Evolutionary conservation across 2,888 invertebrate genomes (phyloP).

Genomic region (Nipponacmea schrenckii): DNA sequence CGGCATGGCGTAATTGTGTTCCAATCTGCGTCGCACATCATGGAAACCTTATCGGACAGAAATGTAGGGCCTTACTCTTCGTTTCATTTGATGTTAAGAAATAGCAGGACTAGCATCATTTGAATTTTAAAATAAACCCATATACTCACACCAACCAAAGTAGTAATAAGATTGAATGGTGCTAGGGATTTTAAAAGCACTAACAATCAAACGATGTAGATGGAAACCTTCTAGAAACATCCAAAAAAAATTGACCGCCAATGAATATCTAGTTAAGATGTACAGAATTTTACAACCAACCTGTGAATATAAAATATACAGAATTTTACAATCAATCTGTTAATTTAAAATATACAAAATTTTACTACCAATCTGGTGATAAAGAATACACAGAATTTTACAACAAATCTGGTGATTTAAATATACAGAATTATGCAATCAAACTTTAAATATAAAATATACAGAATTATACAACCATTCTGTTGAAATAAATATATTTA

Average conservation of each 20-base stretch:
- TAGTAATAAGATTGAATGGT: constrained; percentile 51
- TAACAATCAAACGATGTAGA: constrained; percentile 61
- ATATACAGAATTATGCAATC: constrained; percentile 12
- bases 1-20: too few relatives aligned
- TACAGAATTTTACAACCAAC: constrained; percentile 56
- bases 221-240: constrained; percentile 66
- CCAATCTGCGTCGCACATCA: too few relatives aligned
- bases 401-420: constrained; percentile 39
- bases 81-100: too few relatives aligned
- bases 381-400: constrained; percentile 8
- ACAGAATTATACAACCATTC: constrained; percentile 27
- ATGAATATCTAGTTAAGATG: constrained; percentile 56
- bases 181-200: constrained; percentile 62
- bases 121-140: too few relatives aligned
- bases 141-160: constrained; percentile 60
- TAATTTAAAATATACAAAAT: constrained; percentile 44
- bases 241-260: constrained; percentile 61
- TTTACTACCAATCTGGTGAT: constrained; percentile 54
- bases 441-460: constrained; percentile 31
- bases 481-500: constrained; percentile 43
- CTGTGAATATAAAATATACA: constrained; percentile 40
- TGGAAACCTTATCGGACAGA: too few relatives aligned
- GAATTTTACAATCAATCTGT: constrained; percentile 34
- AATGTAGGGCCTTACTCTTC: too few relatives aligned
- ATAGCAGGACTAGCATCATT: too few relatives aligned